These are phyloP conservation scores for Synanthedon andrenaeformis DNA, from an alignment of 2,888 invertebrate species.

Conservation along the genomic window DNA sequence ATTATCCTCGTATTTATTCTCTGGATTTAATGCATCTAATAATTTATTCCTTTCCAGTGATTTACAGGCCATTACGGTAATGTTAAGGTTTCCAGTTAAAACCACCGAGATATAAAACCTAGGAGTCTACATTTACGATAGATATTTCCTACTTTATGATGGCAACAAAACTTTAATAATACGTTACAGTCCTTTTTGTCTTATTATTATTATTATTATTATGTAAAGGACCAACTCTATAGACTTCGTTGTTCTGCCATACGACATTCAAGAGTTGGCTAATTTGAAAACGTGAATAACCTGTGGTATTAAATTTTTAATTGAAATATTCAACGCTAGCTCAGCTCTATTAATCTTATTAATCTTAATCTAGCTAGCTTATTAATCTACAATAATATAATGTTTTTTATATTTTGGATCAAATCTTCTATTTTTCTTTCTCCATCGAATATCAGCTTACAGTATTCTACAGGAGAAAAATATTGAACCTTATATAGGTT, in stretches of 20 bases:
- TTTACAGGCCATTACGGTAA: slow-evolving; percentile 48
- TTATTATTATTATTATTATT: slow-evolving; percentile 18
- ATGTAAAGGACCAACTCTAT: slow-evolving; percentile 17
- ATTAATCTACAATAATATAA: too few species aligned
- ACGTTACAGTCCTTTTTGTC: slow-evolving; percentile 22
- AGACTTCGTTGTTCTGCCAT: neutral
- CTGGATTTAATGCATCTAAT: slow-evolving; percentile 41
- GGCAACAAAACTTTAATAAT: slow-evolving; percentile 35
- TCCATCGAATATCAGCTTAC: too few species aligned
- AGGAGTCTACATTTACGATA: slow-evolving; percentile 46
- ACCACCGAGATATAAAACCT: slow-evolving; percentile 43
- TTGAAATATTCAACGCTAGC: too few species aligned
- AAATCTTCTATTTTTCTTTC: too few species aligned
- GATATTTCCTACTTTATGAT: slow-evolving; percentile 44
- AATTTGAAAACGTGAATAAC: neutral
- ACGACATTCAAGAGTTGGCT: neutral
- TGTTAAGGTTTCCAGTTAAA: slow-evolving; percentile 43
- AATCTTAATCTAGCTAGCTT: too few species aligned
- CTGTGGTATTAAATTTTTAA: too few species aligned
- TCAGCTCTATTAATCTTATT: too few species aligned
- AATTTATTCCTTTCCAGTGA: slow-evolving; percentile 53
- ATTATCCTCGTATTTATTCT: slow-evolving; percentile 37
- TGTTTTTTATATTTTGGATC: too few species aligned
- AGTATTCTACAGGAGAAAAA: too few species aligned
- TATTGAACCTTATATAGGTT: too few species aligned